phyloP scores from a whole-genome alignment of 2,113 vertebrate genomes.

The Prinia subflava region DNA sequence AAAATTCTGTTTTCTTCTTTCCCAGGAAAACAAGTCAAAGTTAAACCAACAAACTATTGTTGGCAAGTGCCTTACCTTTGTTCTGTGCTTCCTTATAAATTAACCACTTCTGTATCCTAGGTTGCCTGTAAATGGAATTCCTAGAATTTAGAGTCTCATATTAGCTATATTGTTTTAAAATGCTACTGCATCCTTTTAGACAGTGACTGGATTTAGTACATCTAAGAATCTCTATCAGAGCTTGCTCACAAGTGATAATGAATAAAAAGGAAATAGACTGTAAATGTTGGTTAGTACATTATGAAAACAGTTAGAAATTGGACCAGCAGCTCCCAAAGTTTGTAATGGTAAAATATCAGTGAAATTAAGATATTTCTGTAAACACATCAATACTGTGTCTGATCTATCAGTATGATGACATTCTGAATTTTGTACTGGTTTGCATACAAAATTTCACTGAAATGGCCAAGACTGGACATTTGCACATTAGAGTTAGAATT shows the following conservation, averaged over 20 bases:
- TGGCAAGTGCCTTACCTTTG: conserved; percentile 75
- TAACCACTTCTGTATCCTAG: conserved; percentile 63
- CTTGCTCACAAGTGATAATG: not conserved
- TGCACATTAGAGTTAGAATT: not conserved
- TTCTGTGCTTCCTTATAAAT: conserved; percentile 71
- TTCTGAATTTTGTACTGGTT: not conserved
- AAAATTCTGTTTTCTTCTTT: conserved; percentile 87
- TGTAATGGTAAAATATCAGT: not conserved
- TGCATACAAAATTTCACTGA: not conserved
- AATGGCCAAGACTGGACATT: not conserved
- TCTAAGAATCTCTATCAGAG: not conserved
- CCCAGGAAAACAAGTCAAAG: conserved; percentile 81
- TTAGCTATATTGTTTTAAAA: not conserved
- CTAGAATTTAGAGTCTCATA: conserved; percentile 8
- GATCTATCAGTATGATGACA: not conserved
- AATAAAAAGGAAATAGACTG: not conserved
- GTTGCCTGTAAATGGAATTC: conserved; percentile 43
- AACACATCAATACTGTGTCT: not conserved
- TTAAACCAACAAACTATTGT: conserved; percentile 81
- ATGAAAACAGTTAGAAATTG: not conserved
- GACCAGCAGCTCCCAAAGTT: not conserved
- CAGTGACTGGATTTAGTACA: not conserved
- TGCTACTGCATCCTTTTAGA: not conserved
- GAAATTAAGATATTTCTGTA: not conserved
- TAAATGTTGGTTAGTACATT: not conserved